Evolutionary conservation across 64 coral and sea anemone species (phyloP).

Genomic region (Actinia equina): DNA sequence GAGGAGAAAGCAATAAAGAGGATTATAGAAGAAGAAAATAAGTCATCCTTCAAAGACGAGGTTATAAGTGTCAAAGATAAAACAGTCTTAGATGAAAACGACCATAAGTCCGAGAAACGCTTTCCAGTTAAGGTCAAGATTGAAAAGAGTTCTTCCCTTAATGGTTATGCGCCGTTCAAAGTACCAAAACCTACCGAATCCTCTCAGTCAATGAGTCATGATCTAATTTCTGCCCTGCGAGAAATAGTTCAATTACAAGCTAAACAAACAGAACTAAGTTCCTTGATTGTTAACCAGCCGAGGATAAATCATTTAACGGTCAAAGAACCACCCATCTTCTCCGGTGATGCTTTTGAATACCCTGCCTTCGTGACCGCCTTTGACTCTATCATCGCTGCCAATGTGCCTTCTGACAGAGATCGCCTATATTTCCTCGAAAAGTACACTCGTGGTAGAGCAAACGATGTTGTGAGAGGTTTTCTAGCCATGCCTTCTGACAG

Average conservation of each 20-base stretch:
- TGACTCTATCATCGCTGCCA: conserved; percentile 32
- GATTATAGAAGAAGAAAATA: too few relatives aligned
- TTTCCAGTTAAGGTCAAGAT: too few relatives aligned
- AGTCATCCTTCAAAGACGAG: too few relatives aligned
- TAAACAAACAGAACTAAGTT: conserved; percentile 57
- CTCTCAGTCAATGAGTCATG: too few relatives aligned
- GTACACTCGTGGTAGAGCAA: conserved; percentile 41
- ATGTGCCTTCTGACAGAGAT: conserved; percentile 25
- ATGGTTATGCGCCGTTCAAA: too few relatives aligned
- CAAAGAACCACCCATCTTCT: conserved; percentile 46
- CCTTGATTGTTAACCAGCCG: conserved; percentile 34
- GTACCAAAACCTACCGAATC: too few relatives aligned
- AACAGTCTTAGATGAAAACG: too few relatives aligned
- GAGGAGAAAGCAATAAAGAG: too few relatives aligned
- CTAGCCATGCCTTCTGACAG: conserved; percentile 50
- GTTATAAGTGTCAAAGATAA: too few relatives aligned
- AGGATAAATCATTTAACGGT: not conserved
- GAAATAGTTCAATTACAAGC: conserved; percentile 43
- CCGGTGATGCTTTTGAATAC: conserved; percentile 42
- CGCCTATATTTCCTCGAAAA: conserved; percentile 45
- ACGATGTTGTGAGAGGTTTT: conserved; percentile 52
- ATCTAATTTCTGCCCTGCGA: not conserved
- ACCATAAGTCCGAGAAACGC: too few relatives aligned
- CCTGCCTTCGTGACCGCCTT: conserved; percentile 31
- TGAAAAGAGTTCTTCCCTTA: too few relatives aligned